Evolutionary conservation across 2,113 vertebrate species (phyloP).

Genomic region (Lamprologus lemairii): DNA sequence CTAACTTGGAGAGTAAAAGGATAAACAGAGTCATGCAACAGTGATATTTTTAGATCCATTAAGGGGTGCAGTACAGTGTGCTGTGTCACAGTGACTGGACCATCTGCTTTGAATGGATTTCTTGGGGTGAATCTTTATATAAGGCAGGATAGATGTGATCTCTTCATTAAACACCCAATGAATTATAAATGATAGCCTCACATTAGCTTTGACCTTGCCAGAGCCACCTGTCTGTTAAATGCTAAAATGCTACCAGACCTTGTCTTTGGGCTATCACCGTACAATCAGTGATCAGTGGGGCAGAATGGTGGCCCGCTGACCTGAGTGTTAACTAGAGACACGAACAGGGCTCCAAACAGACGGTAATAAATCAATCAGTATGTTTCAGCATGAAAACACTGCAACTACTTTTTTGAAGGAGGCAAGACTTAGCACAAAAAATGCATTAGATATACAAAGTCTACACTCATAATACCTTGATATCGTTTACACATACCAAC

Average conservation of each 20-base stretch:
- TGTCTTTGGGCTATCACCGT: constrained; percentile 11
- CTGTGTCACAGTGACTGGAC: constrained; percentile 15
- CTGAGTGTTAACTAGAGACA: constrained; percentile 5
- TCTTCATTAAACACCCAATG: constrained; percentile 41
- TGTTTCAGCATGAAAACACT: neutral
- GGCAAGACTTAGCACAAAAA: neutral
- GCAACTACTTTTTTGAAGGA: neutral
- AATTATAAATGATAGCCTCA: constrained; percentile 60
- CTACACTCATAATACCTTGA: neutral
- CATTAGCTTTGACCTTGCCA: constrained; percentile 53
- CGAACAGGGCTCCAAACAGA: neutral
- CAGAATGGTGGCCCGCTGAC: neutral
- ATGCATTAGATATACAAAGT: neutral
- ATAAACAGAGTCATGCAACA: neutral
- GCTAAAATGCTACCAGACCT: constrained; percentile 23
- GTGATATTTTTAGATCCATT: constrained; percentile 32
- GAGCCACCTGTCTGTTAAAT: constrained; percentile 38
- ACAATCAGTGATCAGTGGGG: constrained; percentile 36
- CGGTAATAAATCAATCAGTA: neutral
- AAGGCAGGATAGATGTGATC: constrained; percentile 39
- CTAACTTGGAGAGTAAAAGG: neutral
- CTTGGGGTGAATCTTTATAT: constrained; percentile 13
- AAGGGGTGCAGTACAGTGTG: neutral
- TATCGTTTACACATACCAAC: neutral
- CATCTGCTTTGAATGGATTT: constrained; percentile 22